phyloP scores from a whole-genome alignment of 2,797 vertebrate genomes.

The Aplochiton taeniatus region DNA sequence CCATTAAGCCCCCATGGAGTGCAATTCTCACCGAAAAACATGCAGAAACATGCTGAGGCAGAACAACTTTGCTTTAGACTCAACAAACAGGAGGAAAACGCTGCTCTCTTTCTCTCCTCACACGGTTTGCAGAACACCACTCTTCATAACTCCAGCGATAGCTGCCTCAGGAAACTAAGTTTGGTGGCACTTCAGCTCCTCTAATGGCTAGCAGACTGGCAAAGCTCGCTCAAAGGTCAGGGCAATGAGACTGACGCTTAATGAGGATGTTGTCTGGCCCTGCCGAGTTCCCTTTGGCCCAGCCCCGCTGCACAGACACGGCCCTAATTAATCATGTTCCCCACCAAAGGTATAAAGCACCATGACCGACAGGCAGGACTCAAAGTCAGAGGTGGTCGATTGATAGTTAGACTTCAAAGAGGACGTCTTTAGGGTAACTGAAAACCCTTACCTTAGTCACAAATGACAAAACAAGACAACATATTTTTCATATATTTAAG shows the following conservation, averaged over 20 bases:
- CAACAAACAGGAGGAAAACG: too few species aligned
- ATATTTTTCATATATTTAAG: too few species aligned
- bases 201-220: constrained; percentile 3
- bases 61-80: too few species aligned
- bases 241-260: constrained; percentile 19
- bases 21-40: background rate
- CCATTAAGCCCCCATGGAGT: background rate
- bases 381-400: background rate
- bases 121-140: background rate
- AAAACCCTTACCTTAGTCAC: background rate
- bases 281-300: constrained; percentile 12
- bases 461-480: background rate
- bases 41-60: background rate
- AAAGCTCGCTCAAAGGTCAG: constrained; percentile 15
- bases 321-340: constrained; percentile 26
- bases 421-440: background rate
- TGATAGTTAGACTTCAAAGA: background rate
- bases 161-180: background rate
- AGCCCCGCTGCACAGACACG: constrained; percentile 3
- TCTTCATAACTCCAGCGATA: background rate
- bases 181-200: constrained; percentile 2
- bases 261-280: constrained; percentile 11
- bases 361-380: constrained; percentile 1
- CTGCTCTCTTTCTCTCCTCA: background rate
- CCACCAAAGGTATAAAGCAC: constrained; percentile 9